Evolutionary conservation across 2,888 invertebrate species (phyloP).

Genomic region (Fragum whitleyi): DNA sequence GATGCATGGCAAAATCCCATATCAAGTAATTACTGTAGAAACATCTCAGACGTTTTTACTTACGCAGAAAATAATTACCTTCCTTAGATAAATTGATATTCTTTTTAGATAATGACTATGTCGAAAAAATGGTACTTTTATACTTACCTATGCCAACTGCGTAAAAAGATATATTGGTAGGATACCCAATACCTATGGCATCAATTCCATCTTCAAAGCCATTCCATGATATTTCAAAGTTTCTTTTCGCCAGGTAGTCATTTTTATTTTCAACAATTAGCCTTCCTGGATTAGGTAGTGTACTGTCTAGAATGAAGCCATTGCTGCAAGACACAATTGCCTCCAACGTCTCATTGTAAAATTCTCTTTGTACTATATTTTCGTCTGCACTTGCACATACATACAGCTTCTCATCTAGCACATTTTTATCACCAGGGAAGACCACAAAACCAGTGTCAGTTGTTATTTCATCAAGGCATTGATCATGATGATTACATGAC

Average conservation of each 20-base stretch:
- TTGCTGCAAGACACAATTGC: conserved; percentile 44
- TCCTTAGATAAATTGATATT: too few relatives aligned
- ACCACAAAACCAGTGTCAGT: conserved; percentile 20
- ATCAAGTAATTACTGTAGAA: too few relatives aligned
- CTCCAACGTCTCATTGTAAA: conserved; percentile 27
- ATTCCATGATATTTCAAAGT: conserved; percentile 33
- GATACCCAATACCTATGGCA: conserved; percentile 33
- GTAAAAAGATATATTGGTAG: not conserved
- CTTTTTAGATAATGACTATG: too few relatives aligned
- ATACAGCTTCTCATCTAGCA: conserved; percentile 20
- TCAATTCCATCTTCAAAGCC: conserved; percentile 43
- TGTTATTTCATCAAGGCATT: conserved; percentile 22
- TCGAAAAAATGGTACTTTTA: too few relatives aligned
- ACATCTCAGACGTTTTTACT: too few relatives aligned
- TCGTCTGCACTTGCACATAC: conserved; percentile 35
- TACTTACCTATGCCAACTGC: not conserved
- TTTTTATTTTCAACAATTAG: conserved; percentile 24
- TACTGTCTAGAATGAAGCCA: conserved; percentile 45
- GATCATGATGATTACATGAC: conserved; percentile 12
- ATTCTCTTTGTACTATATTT: conserved; percentile 20
- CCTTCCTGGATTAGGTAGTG: conserved; percentile 24
- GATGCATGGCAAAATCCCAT: too few relatives aligned
- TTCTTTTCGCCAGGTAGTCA: conserved; percentile 25
- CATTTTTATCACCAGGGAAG: conserved; percentile 5
- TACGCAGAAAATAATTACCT: too few relatives aligned